These are phyloP conservation scores for Drosophila mimica DNA, from an alignment of 2,888 invertebrate genomes.

Conservation along the genomic window DNA sequence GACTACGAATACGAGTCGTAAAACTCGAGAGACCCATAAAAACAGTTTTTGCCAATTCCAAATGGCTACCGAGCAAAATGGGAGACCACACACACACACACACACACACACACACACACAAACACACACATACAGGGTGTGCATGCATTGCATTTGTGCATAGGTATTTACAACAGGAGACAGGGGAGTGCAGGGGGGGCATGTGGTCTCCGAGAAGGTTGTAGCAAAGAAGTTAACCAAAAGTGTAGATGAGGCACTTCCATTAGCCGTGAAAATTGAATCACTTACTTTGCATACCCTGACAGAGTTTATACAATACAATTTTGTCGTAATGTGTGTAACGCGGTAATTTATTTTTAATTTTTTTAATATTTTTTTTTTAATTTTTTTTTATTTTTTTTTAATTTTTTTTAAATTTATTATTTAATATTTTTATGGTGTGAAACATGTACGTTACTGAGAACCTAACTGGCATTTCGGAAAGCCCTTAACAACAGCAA, in stretches of 20 bases:
- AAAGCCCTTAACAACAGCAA: too few species aligned
- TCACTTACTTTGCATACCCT: too few species aligned
- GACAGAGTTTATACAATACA: too few species aligned
- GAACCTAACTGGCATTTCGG: too few species aligned
- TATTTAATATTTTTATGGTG: too few species aligned
- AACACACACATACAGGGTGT: neutral
- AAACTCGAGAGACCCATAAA: slow-evolving; percentile 49
- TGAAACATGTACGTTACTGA: too few species aligned
- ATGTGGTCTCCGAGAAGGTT: neutral
- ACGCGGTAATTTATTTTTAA: too few species aligned
- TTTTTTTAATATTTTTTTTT: too few species aligned
- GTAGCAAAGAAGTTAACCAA: neutral
- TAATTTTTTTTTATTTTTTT: too few species aligned
- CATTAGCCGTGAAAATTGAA: slow-evolving; percentile 6
- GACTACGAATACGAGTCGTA: slow-evolving; percentile 40
- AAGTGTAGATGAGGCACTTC: slow-evolving; percentile 44
- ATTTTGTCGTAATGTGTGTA: neutral
- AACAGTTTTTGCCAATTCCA: slow-evolving; percentile 43
- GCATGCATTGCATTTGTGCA: slow-evolving; percentile 31
- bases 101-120: neutral
- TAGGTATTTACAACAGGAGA: slow-evolving; percentile 48
- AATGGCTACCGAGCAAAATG: slow-evolving; percentile 64
- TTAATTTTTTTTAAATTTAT: too few species aligned
- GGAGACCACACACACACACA: slow-evolving; percentile 42
- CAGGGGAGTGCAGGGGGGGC: neutral